These are phyloP conservation scores for Vanessa cardui DNA, from an alignment of 2,888 invertebrate genomes.

Conservation along the genomic window DNA sequence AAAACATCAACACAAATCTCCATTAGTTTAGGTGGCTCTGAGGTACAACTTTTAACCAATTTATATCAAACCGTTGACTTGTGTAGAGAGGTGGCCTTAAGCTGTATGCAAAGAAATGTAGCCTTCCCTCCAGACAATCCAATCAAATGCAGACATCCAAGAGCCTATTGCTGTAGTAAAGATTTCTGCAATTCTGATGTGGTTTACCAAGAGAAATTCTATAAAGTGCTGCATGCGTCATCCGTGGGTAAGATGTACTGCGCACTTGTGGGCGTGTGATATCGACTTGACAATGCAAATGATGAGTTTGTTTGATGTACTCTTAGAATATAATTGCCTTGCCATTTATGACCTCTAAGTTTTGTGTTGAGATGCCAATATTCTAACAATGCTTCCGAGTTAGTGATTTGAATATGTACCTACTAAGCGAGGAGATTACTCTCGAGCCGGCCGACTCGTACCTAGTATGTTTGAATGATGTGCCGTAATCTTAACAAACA, in stretches of 20 bases:
- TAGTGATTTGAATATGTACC: constrained; percentile 76
- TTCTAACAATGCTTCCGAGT: constrained; percentile 79
- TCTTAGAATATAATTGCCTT: constrained; percentile 75
- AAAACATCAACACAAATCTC: constrained; percentile 68
- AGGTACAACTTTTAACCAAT: constrained; percentile 58
- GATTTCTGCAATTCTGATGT: constrained; percentile 76
- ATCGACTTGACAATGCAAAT: constrained; percentile 66
- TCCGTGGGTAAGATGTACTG: constrained; percentile 69
- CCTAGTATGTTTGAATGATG: constrained; percentile 76
- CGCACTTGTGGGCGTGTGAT: constrained; percentile 67
- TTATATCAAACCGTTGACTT: constrained; percentile 67
- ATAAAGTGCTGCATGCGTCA: constrained; percentile 60
- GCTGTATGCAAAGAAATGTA: constrained; percentile 81
- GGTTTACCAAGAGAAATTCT: constrained; percentile 61
- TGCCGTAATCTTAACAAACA: constrained; percentile 73
- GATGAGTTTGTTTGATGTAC: constrained; percentile 77
- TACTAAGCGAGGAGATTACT: constrained; percentile 62
- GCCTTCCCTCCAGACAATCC: constrained; percentile 80
- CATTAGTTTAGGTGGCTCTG: constrained; percentile 42
- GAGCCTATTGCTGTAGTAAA: constrained; percentile 73
- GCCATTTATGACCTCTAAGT: constrained; percentile 67
- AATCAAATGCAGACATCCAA: constrained; percentile 66
- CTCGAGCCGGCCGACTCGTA: constrained; percentile 15
- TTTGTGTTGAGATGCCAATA: constrained; percentile 81
- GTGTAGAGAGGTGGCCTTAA: constrained; percentile 78